Conservation (phyloP, 2,113 vertebrate species). For the Nerophis ophidion region DNA sequence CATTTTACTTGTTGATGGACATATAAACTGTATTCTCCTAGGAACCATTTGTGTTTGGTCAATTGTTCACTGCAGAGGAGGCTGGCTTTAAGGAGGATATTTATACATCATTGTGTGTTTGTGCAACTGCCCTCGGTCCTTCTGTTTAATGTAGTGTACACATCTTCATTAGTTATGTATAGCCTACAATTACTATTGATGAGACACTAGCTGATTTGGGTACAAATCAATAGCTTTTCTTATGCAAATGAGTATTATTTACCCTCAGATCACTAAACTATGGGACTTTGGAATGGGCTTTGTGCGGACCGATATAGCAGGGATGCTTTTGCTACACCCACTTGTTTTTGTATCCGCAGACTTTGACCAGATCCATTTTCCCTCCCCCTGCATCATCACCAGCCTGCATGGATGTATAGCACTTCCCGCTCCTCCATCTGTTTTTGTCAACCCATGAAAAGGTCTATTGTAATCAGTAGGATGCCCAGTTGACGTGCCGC, state of each 20-base stretch:
- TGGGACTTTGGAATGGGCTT: constrained; percentile 59
- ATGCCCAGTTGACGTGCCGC: constrained; percentile 57
- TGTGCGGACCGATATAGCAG: constrained; percentile 52
- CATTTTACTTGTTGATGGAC: neutral
- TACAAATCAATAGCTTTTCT: constrained; percentile 76
- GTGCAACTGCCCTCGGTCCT: constrained; percentile 39
- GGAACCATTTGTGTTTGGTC: too few species aligned
- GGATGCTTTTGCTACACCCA: constrained; percentile 55
- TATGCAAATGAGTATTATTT: constrained; percentile 75
- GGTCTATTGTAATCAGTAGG: constrained; percentile 68
- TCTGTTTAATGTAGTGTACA: constrained; percentile 62
- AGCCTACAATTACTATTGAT: constrained; percentile 74
- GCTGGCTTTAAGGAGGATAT: neutral
- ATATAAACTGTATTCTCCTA: too few species aligned
- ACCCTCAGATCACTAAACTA: constrained; percentile 67
- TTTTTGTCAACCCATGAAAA: constrained; percentile 70
- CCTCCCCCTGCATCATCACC: constrained; percentile 46
- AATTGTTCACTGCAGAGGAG: too few species aligned
- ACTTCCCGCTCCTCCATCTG: constrained; percentile 72
- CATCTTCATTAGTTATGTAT: constrained; percentile 73
- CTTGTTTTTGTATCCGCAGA: constrained; percentile 66
- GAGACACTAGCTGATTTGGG: constrained; percentile 67
- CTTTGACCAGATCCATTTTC: constrained; percentile 48
- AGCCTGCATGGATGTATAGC: constrained; percentile 69
- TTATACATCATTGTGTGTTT: constrained; percentile 37